Evolutionary conservation across 2,888 invertebrate species (phyloP).

Genomic region (Drosophila meridionalis): DNA sequence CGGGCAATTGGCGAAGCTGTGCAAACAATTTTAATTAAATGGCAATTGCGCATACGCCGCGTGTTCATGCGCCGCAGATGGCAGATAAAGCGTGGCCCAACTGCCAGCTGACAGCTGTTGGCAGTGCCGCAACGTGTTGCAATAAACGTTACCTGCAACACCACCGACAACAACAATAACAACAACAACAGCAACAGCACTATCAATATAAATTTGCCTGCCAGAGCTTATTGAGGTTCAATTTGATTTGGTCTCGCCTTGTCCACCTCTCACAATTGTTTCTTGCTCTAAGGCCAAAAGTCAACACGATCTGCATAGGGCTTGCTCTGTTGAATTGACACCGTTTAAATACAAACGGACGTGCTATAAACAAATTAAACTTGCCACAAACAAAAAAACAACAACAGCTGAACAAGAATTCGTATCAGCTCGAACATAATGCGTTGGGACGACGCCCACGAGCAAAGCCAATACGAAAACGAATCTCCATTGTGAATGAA

Average conservation of each 20-base stretch:
- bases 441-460: slow-evolving; percentile 72
- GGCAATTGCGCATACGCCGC: slow-evolving; percentile 79
- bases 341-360: slow-evolving; percentile 68
- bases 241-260: slow-evolving; percentile 68
- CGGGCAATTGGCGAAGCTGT: slow-evolving; percentile 60
- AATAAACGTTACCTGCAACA: slow-evolving; percentile 54
- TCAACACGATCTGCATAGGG: slow-evolving; percentile 64
- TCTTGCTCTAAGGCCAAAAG: slow-evolving; percentile 65
- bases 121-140: slow-evolving; percentile 63
- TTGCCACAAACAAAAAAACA: slow-evolving; percentile 38
- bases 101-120: slow-evolving; percentile 78
- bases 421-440: slow-evolving; percentile 51
- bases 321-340: slow-evolving; percentile 54
- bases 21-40: slow-evolving; percentile 80
- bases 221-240: slow-evolving; percentile 65
- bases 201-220: slow-evolving; percentile 56
- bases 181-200: slow-evolving; percentile 34
- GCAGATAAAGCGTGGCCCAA: slow-evolving; percentile 63
- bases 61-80: slow-evolving; percentile 58
- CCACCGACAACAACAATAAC: slow-evolving; percentile 20
- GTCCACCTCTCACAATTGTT: slow-evolving; percentile 73
- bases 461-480: slow-evolving; percentile 22
- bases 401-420: slow-evolving; percentile 21
- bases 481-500: slow-evolving; percentile 65
- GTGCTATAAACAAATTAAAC: slow-evolving; percentile 73